Conservation (phyloP, 2,113 vertebrate species). For the Rana temporaria region DNA sequence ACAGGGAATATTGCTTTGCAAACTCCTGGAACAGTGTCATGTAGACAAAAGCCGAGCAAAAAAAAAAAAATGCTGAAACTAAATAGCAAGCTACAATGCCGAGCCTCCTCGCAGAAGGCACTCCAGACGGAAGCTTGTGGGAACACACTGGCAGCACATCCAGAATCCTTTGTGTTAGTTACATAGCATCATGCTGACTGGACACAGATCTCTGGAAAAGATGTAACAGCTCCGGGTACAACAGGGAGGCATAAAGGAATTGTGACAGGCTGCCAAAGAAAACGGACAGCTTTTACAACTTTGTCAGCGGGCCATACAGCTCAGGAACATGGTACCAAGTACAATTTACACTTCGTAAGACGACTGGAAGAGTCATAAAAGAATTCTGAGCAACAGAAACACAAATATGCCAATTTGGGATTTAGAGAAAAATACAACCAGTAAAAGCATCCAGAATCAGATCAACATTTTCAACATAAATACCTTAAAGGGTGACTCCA, state of each 20-base stretch:
- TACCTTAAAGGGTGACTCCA: too few relatives aligned
- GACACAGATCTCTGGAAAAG: constrained; percentile 68
- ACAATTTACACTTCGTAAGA: constrained; percentile 58
- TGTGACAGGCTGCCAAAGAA: constrained; percentile 69
- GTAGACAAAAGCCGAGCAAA: constrained; percentile 34
- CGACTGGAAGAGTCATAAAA: constrained; percentile 50
- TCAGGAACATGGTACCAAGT: constrained; percentile 47
- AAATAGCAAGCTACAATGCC: constrained; percentile 33
- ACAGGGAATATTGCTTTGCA: constrained; percentile 28
- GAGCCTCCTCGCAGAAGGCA: neutral
- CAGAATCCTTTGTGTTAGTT: constrained; percentile 32
- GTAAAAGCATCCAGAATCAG: neutral
- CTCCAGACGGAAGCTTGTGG: constrained; percentile 44
- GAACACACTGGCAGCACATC: constrained; percentile 51
- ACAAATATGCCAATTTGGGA: neutral
- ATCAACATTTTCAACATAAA: neutral
- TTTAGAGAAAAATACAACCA: neutral
- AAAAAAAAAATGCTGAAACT: constrained; percentile 17
- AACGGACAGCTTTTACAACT: constrained; percentile 66
- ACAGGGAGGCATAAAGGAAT: constrained; percentile 69
- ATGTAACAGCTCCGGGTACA: constrained; percentile 72
- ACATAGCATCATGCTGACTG: constrained; percentile 57
- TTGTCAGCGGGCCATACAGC: constrained; percentile 67
- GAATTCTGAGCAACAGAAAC: neutral
- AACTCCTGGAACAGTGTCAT: constrained; percentile 24